Evolutionary conservation across 2,888 invertebrate species (phyloP).

Genomic region (Synanthedon andrenaeformis): DNA sequence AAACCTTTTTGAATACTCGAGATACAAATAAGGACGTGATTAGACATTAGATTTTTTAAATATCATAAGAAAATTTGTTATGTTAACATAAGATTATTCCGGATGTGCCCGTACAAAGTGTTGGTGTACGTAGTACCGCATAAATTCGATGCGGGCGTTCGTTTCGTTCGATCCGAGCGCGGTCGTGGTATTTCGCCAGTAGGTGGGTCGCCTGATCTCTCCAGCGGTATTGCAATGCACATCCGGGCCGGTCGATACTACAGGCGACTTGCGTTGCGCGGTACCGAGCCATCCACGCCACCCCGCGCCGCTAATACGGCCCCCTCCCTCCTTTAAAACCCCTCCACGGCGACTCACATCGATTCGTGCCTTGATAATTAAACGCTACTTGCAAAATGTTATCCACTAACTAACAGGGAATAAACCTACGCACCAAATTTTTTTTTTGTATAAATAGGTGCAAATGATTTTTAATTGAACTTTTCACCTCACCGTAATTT

Average conservation of each 20-base stretch:
- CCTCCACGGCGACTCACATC: constrained; percentile 48
- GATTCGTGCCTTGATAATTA: constrained; percentile 53
- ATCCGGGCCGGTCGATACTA: constrained; percentile 67
- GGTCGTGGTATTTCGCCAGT: constrained; percentile 29
- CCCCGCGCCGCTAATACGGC: constrained; percentile 30
- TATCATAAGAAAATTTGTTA: constrained; percentile 1
- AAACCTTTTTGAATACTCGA: not conserved
- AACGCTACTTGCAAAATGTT: constrained; percentile 16
- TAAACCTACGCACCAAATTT: not conserved
- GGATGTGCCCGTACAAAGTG: not conserved
- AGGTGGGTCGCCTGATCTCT: constrained; percentile 52
- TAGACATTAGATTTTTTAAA: not conserved
- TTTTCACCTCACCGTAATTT: no score
- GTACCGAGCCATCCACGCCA: constrained; percentile 26
- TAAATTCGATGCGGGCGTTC: not conserved
- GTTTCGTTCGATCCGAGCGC: constrained; percentile 18
- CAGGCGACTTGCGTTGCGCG: constrained; percentile 57
- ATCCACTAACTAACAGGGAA: constrained; percentile 2
- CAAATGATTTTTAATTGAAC: no score
- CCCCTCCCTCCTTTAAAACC: constrained; percentile 32
- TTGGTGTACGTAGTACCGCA: not conserved
- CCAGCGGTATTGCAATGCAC: constrained; percentile 53
- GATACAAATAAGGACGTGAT: not conserved
- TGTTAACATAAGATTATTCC: constrained; percentile 3
- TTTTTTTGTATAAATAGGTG: not conserved